These are phyloP conservation scores for Diadumene lineata DNA, from an alignment of 92 coral and sea anemone genomes.

Conservation along the genomic window DNA sequence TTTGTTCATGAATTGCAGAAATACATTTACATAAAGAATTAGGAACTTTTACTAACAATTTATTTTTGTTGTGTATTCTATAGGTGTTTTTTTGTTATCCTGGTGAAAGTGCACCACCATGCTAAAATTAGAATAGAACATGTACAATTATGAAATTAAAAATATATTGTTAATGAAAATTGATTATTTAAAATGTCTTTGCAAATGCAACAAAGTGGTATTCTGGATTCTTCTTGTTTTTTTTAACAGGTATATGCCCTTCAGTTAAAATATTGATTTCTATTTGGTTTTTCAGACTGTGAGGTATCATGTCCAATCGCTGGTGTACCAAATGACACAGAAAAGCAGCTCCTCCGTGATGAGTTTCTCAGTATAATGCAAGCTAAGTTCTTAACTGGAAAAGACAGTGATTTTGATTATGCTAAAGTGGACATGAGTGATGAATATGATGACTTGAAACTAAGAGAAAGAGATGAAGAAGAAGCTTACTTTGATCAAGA, in stretches of 20 bases:
- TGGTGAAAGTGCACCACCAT: too few species aligned
- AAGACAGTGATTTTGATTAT: slow-evolving; percentile 92
- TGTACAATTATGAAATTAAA: too few species aligned
- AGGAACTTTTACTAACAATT: too few species aligned
- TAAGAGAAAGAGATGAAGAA: slow-evolving; percentile 80
- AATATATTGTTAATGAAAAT: too few species aligned
- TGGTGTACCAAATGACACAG: slow-evolving; percentile 78
- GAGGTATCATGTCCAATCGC: slow-evolving; percentile 62
- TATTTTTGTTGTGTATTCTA: too few species aligned
- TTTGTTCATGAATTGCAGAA: too few species aligned
- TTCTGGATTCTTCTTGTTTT: too few species aligned
- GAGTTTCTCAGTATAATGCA: slow-evolving; percentile 90
- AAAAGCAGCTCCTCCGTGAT: slow-evolving; percentile 68
- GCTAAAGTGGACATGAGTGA: slow-evolving; percentile 76
- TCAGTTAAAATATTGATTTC: background rate
- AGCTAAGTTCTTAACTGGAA: slow-evolving; percentile 83
- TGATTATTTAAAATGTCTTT: too few species aligned
- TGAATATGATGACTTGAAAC: slow-evolving; percentile 85
- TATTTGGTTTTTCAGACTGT: slow-evolving; percentile 45
- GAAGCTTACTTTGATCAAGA: slow-evolving; percentile 93
- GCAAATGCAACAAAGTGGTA: too few species aligned
- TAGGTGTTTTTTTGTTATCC: too few species aligned
- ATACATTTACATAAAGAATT: too few species aligned
- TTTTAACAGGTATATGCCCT: background rate
- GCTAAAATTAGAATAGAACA: too few species aligned